Conservation (phyloP, 1,140 invertebrate species). For the Drosophila lacertosa region DNA sequence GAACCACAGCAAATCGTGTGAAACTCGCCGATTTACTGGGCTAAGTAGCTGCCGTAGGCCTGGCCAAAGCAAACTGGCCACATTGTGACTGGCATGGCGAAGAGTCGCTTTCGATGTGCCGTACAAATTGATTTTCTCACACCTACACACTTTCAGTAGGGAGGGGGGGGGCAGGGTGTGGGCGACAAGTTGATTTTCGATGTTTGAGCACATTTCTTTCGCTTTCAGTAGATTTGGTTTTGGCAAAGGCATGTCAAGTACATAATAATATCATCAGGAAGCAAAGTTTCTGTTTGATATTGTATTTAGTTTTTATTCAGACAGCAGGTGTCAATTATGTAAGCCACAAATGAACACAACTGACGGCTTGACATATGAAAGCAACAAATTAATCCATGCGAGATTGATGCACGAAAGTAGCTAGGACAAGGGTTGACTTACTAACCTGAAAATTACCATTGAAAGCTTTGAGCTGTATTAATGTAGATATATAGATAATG, state of each 20-base stretch:
- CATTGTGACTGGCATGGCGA: conserved; percentile 1
- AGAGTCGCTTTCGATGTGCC: conserved; percentile 35
- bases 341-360: conserved; percentile 19
- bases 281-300: conserved; percentile 38
- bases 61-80: conserved; percentile 6
- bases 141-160: conserved; percentile 8
- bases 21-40: conserved; percentile 33
- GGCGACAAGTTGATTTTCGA: conserved; percentile 45
- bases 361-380: conserved; percentile 27
- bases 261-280: conserved; percentile 48
- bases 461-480: too few species aligned
- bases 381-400: conserved; percentile 30
- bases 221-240: conserved; percentile 31
- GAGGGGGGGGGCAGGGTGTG: background rate
- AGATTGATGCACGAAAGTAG: conserved; percentile 19
- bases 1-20: conserved; percentile 37
- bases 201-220: conserved; percentile 38
- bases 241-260: conserved; percentile 29
- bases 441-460: too few species aligned
- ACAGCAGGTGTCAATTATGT: conserved; percentile 60
- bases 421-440: background rate
- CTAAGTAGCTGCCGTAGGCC: conserved; percentile 29
- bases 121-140: conserved; percentile 76
- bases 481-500: too few species aligned
- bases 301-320: conserved; percentile 27